Percentiles rank a stretch among this genome's conserved stretches.
Evolutionary conservation across 2,113 vertebrate genomes (phyloP).

Genomic region (Phaethornis superciliosus): DNA sequence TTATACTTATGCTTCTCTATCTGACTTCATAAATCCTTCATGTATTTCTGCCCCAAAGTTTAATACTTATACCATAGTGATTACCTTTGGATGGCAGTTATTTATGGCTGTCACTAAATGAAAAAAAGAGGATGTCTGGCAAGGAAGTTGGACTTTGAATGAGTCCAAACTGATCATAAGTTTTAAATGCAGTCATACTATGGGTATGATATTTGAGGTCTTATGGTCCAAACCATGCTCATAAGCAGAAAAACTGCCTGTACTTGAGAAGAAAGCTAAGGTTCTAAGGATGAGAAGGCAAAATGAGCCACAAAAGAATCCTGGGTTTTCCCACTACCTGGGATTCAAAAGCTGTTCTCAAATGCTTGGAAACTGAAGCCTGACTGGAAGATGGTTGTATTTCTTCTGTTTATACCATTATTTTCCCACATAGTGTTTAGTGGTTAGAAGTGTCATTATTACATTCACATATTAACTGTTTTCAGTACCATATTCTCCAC

Average conservation of each 20-base stretch:
- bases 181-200: neutral
- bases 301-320: neutral
- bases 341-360: neutral
- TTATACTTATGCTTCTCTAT: neutral
- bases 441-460: neutral
- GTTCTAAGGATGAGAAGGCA: neutral
- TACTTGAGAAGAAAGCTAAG: neutral
- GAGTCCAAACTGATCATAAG: neutral
- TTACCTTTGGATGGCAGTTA: neutral
- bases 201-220: neutral
- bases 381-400: neutral
- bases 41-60: neutral
- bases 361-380: neutral
- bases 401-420: neutral
- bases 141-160: neutral
- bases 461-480: neutral
- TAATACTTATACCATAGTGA: neutral
- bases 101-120: neutral
- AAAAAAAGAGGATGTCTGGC: neutral
- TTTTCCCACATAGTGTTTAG: neutral
- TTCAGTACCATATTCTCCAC: neutral
- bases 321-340: neutral
- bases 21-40: conserved; percentile 36
- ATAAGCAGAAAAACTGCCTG: neutral
- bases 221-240: neutral